phyloP scores from a whole-genome alignment of 1,140 invertebrate genomes.

The Archegozetes longisetosus region DNA sequence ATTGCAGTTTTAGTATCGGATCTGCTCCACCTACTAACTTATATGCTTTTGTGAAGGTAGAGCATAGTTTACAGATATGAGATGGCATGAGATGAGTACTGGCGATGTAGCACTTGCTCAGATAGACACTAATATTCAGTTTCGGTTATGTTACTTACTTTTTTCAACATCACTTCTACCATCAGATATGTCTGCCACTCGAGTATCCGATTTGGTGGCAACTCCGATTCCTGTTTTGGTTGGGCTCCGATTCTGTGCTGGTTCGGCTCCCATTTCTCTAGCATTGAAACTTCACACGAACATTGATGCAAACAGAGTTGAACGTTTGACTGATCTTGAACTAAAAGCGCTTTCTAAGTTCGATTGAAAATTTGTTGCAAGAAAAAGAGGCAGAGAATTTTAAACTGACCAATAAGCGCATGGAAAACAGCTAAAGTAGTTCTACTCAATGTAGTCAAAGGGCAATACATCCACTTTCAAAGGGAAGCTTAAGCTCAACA shows the following conservation, averaged over 20 bases:
- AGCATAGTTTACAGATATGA: neutral
- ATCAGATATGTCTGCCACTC: neutral
- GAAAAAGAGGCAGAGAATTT: neutral
- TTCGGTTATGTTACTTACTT: neutral
- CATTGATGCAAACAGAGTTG: neutral
- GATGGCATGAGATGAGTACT: neutral
- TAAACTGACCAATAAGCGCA: neutral
- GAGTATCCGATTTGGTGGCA: too few relatives aligned
- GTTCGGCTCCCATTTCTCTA: too few relatives aligned
- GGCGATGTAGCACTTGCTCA: neutral
- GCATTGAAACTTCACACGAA: too few relatives aligned
- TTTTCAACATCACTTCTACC: neutral
- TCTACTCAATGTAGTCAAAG: too few relatives aligned
- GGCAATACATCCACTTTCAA: too few relatives aligned
- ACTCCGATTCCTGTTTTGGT: too few relatives aligned
- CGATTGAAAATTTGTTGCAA: neutral
- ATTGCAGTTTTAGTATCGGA: neutral
- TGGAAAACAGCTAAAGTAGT: neutral
- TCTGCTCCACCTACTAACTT: neutral
- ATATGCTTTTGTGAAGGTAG: neutral
- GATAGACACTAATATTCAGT: neutral
- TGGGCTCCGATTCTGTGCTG: too few relatives aligned
- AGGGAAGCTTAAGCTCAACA: too few relatives aligned
- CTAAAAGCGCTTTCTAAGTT: neutral
- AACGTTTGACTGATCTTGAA: neutral